A percentile compares a stretch with the other conserved stretches of the same genome.
These are phyloP conservation scores for Myopa testacea DNA, from an alignment of 2,888 invertebrate genomes.

Conservation along the genomic window DNA sequence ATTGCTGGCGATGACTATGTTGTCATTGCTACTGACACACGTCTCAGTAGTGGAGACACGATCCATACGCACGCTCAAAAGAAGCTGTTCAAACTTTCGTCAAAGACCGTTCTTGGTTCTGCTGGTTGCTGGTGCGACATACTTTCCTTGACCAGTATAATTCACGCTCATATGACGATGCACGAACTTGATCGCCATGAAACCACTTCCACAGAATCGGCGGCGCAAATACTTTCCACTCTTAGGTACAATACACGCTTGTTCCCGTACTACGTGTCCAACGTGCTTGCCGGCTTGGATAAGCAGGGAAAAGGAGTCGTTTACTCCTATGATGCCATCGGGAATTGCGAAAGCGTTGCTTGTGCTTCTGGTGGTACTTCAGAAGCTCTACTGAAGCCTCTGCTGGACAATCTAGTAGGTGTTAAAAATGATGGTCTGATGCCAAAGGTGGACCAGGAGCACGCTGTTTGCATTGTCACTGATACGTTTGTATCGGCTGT, in stretches of 20 bases:
- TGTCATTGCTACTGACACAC: slow-evolving; percentile 94
- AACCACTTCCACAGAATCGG: slow-evolving; percentile 90
- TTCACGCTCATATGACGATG: slow-evolving; percentile 92
- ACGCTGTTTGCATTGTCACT: slow-evolving; percentile 86
- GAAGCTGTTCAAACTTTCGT: slow-evolving; percentile 86
- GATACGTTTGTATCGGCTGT: slow-evolving; percentile 98
- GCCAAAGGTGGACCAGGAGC: slow-evolving; percentile 79
- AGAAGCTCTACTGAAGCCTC: slow-evolving; percentile 89
- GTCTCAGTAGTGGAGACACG: slow-evolving; percentile 89
- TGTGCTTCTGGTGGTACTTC: slow-evolving; percentile 94
- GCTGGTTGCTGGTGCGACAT: slow-evolving; percentile 99
- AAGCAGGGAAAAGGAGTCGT: slow-evolving; percentile 93
- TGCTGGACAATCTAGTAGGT: slow-evolving; percentile 96
- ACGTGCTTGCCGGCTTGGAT: slow-evolving; percentile 94
- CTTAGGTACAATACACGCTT: slow-evolving; percentile 96
- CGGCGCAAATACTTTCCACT: slow-evolving; percentile 95
- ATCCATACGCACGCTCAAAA: slow-evolving; percentile 91
- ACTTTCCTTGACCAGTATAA: slow-evolving; percentile 85
- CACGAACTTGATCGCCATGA: slow-evolving; percentile 95
- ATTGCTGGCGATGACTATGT: slow-evolving; percentile 96
- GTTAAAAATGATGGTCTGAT: slow-evolving; percentile 77
- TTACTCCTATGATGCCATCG: slow-evolving; percentile 97
- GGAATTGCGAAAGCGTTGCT: slow-evolving; percentile 87
- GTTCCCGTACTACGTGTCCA: slow-evolving; percentile 98
- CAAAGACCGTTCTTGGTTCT: slow-evolving; percentile 89